Evolutionary conservation across 1,140 invertebrate species (phyloP).

Genomic region (Oedothorax gibbosus): DNA sequence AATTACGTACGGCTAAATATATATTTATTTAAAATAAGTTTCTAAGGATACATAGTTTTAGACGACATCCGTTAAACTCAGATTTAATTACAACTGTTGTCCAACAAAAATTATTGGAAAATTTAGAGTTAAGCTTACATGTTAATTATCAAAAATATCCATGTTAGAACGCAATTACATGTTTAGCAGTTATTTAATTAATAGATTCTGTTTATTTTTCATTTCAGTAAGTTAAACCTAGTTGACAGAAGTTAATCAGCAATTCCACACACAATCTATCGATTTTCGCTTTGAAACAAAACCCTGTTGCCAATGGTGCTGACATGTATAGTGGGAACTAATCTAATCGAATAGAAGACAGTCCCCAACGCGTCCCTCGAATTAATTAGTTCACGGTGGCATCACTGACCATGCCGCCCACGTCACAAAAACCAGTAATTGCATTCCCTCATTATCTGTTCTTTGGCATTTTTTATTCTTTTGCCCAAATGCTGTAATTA

Average conservation of each 20-base stretch:
- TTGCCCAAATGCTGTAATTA: constrained; percentile 48
- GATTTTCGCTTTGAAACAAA: constrained; percentile 2
- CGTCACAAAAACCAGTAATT: constrained; percentile 53
- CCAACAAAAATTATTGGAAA: too few species aligned
- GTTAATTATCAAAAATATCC: too few species aligned
- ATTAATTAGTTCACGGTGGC: constrained; percentile 41
- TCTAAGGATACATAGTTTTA: too few species aligned
- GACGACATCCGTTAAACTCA: too few species aligned
- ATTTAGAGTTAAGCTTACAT: too few species aligned
- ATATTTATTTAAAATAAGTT: too few species aligned
- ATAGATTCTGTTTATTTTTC: too few species aligned
- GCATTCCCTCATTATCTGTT: constrained; percentile 47
- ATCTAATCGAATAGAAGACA: constrained; percentile 21
- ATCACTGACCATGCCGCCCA: constrained; percentile 52
- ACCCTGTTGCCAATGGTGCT: neutral
- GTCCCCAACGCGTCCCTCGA: constrained; percentile 6
- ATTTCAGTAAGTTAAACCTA: too few species aligned
- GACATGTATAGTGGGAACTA: neutral
- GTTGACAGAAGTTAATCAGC: constrained; percentile 2
- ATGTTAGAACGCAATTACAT: too few species aligned
- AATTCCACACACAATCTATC: neutral
- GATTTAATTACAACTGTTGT: too few species aligned
- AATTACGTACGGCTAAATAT: too few species aligned
- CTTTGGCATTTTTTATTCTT: constrained; percentile 11
- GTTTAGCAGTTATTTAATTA: too few species aligned